Evolutionary conservation across 1,140 invertebrate genomes (phyloP).

Genomic region (Leptinotarsa undecemlineata): DNA sequence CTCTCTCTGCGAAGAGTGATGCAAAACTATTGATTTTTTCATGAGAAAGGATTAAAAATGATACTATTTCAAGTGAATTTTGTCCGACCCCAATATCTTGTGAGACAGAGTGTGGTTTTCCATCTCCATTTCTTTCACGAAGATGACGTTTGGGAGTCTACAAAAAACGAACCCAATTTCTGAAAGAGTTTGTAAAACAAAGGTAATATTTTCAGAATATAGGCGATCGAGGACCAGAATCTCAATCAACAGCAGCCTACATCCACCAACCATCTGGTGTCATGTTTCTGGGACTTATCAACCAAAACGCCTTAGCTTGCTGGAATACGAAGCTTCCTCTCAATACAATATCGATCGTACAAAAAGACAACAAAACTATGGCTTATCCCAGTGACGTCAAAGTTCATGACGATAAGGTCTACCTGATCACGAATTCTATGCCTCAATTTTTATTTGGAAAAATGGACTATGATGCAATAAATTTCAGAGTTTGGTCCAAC

Average conservation of each 20-base stretch:
- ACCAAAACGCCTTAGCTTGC: constrained; percentile 68
- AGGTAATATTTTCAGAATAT: constrained; percentile 55
- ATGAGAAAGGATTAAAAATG: no score
- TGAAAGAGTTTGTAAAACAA: background rate
- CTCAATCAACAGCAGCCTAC: constrained; percentile 66
- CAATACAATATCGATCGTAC: constrained; percentile 62
- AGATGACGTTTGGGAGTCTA: no score
- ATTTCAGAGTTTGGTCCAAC: constrained; percentile 61
- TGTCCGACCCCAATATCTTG: no score
- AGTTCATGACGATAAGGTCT: constrained; percentile 61
- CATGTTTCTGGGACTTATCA: constrained; percentile 68
- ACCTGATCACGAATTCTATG: constrained; percentile 64
- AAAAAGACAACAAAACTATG: constrained; percentile 61
- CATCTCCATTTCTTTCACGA: no score
- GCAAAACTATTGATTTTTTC: no score
- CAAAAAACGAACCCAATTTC: background rate
- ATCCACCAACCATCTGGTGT: constrained; percentile 60
- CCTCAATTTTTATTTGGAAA: constrained; percentile 63
- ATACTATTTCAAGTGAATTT: no score
- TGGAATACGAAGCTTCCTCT: constrained; percentile 68
- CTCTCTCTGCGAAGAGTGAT: no score
- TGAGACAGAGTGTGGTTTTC: no score
- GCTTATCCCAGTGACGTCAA: constrained; percentile 65
- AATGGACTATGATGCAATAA: constrained; percentile 60
- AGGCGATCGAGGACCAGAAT: constrained; percentile 63